Percentiles rank a stretch among this genome's conserved stretches.
These are phyloP conservation scores for Dasysyrphus tricinctus DNA, from an alignment of 2,888 invertebrate species.

Conservation along the genomic window DNA sequence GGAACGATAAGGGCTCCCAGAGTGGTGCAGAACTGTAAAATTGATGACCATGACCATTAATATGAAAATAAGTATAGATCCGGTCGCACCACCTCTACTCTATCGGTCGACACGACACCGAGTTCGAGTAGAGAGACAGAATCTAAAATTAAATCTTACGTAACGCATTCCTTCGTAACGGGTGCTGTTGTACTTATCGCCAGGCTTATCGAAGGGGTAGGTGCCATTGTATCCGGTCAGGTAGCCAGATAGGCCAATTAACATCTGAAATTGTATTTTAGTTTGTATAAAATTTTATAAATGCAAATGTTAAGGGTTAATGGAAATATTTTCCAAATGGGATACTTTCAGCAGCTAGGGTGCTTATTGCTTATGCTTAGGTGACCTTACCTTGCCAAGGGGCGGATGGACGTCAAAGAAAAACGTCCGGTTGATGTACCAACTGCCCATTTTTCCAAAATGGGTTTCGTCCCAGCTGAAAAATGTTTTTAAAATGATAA, in stretches of 20 bases:
- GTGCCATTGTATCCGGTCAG: slow-evolving; percentile 96
- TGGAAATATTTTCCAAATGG: slow-evolving; percentile 51
- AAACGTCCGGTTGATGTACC: slow-evolving; percentile 98
- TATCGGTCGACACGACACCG: neutral
- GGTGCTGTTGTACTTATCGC: slow-evolving; percentile 95
- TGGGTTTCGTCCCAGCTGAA: slow-evolving; percentile 98
- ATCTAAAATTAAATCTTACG: slow-evolving; percentile 85
- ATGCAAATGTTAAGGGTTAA: slow-evolving; percentile 53
- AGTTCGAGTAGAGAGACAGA: slow-evolving; percentile 32
- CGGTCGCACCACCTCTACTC: neutral
- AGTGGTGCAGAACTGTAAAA: slow-evolving; percentile 93
- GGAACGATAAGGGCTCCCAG: slow-evolving; percentile 94
- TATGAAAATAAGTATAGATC: slow-evolving; percentile 48
- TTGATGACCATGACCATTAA: slow-evolving; percentile 66
- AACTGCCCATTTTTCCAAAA: slow-evolving; percentile 99
- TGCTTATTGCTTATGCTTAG: neutral
- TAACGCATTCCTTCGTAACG: slow-evolving; percentile 96
- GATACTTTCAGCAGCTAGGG: neutral
- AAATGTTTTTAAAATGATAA: slow-evolving; percentile 66
- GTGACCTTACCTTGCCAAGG: slow-evolving; percentile 91
- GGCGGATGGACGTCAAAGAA: slow-evolving; percentile 99
- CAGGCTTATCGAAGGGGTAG: slow-evolving; percentile 97
- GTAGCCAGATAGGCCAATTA: slow-evolving; percentile 95
- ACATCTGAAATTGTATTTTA: slow-evolving; percentile 88
- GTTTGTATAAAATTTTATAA: slow-evolving; percentile 59